A percentile compares a stretch with the other conserved stretches of the same genome.
Evolutionary conservation across 2,888 invertebrate species (phyloP).

Genomic region (Catotricha subobsoleta): DNA sequence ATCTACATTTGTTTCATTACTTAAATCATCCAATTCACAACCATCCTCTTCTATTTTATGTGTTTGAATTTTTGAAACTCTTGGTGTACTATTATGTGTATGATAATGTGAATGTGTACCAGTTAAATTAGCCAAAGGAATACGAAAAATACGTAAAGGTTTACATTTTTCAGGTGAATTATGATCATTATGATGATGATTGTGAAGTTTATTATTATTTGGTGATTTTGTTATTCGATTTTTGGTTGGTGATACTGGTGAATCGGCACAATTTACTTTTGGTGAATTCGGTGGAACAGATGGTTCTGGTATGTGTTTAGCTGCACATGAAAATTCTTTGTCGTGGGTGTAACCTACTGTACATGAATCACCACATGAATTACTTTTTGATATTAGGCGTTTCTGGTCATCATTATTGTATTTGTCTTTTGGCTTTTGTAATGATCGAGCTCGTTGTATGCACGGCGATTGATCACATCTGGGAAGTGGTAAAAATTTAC

Average conservation of each 20-base stretch:
- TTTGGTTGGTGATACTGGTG: constrained; percentile 18
- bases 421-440: constrained; percentile 17
- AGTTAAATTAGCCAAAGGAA: constrained; percentile 20
- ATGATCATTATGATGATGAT: neutral
- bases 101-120: constrained; percentile 22
- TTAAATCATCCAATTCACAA: constrained; percentile 9
- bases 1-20: neutral
- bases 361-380: constrained; percentile 20
- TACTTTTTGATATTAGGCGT: constrained; percentile 21
- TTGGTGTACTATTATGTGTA: constrained; percentile 14
- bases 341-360: constrained; percentile 7
- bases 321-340: neutral
- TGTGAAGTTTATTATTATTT: neutral
- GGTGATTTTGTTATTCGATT: constrained; percentile 10
- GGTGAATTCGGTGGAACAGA: constrained; percentile 20
- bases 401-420: constrained; percentile 15
- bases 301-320: constrained; percentile 9
- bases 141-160: constrained; percentile 21
- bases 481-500: constrained; percentile 7
- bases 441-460: constrained; percentile 20
- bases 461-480: constrained; percentile 12
- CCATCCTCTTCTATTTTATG: constrained; percentile 12
- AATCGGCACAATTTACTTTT: constrained; percentile 13
- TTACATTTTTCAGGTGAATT: constrained; percentile 16
- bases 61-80: neutral